Evolutionary conservation across 2,797 vertebrate species (phyloP).

Genomic region (Pseudomugil tenellus): DNA sequence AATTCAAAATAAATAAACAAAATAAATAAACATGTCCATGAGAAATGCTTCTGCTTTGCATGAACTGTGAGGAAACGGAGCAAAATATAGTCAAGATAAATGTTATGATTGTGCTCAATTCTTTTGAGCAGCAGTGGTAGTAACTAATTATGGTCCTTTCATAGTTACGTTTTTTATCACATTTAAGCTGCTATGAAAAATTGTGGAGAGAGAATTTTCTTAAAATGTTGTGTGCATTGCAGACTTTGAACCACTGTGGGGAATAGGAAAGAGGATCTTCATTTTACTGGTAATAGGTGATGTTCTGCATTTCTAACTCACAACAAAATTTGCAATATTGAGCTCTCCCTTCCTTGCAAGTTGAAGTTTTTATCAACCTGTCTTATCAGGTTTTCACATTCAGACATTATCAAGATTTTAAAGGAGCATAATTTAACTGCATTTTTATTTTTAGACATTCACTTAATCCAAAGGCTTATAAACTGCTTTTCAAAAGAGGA

Average conservation of each 20-base stretch:
- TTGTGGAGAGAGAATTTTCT: background rate
- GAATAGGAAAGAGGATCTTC: too few species aligned
- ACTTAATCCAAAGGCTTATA: background rate
- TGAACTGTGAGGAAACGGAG: background rate
- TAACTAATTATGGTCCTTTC: background rate
- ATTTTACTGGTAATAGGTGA: too few species aligned
- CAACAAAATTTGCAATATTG: background rate
- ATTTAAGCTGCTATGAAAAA: background rate
- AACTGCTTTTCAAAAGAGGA: background rate
- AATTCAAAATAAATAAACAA: too few species aligned
- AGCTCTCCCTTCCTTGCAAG: background rate
- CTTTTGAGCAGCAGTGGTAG: background rate
- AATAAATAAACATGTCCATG: background rate
- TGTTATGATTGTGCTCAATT: background rate
- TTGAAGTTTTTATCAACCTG: background rate
- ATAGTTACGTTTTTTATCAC: background rate
- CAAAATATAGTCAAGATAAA: background rate
- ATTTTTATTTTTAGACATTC: background rate
- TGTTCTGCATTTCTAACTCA: background rate
- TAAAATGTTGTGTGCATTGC: background rate
- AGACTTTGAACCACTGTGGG: background rate
- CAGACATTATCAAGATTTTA: background rate
- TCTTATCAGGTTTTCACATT: background rate
- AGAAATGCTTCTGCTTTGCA: background rate
- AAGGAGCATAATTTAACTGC: background rate